Evolutionary conservation across 2,113 vertebrate species (phyloP).

Genomic region (Circaetus cinerascens): DNA sequence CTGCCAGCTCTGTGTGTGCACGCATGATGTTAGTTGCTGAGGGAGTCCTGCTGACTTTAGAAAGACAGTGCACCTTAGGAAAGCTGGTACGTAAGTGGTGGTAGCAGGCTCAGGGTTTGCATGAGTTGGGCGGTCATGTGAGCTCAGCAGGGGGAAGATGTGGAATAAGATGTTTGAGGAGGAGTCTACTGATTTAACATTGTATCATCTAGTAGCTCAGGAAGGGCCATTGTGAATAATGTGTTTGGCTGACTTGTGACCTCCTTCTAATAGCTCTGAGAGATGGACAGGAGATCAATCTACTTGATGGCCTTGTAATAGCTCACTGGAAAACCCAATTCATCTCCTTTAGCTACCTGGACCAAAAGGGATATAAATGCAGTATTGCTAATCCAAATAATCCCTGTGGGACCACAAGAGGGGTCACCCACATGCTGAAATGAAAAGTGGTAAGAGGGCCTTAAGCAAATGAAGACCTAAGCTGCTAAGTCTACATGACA

Average conservation of each 20-base stretch:
- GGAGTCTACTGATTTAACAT: background rate
- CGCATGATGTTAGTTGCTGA: background rate
- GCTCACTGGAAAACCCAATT: background rate
- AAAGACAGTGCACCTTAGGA: background rate
- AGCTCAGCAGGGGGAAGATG: background rate
- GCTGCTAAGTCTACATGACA: background rate
- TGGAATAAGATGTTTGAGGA: background rate
- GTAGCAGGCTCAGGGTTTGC: background rate
- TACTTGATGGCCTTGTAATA: background rate
- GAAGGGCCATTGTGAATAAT: background rate
- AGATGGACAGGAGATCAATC: background rate
- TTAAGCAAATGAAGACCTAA: background rate
- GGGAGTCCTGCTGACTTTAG: background rate
- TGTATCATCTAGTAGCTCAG: background rate
- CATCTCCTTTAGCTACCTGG: background rate
- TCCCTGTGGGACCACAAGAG: background rate
- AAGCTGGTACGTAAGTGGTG: rapidly evolving
- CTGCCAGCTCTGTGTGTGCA: background rate
- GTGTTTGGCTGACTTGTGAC: background rate
- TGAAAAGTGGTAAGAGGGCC: background rate
- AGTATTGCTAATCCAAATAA: background rate
- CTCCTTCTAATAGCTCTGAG: background rate
- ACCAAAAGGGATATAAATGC: background rate
- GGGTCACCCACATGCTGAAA: background rate
- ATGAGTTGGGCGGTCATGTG: background rate